Evolutionary conservation across 2,888 invertebrate species (phyloP).

Genomic region (Diadromus collaris): DNA sequence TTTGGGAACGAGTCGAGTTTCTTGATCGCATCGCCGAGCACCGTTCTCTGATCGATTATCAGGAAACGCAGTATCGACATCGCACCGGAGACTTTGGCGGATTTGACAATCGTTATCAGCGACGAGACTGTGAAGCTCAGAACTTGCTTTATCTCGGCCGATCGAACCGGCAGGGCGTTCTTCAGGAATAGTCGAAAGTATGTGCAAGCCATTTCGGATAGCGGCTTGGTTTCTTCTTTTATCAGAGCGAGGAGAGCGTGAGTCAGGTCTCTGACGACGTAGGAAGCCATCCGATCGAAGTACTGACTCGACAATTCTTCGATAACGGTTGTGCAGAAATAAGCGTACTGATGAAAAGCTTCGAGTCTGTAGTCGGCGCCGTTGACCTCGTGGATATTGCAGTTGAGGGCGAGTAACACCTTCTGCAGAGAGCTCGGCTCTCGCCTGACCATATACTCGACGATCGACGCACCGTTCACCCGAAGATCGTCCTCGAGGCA

Average conservation of each 20-base stretch:
- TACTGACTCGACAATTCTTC: conserved; percentile 76
- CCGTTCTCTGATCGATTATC: conserved; percentile 80
- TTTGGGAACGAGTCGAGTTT: conserved; percentile 82
- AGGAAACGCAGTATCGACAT: conserved; percentile 81
- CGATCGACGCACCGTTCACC: conserved; percentile 78
- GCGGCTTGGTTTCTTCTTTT: conserved; percentile 76
- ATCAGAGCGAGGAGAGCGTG: conserved; percentile 82
- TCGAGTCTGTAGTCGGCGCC: conserved; percentile 82
- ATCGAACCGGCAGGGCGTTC: conserved; percentile 79
- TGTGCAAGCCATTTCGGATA: conserved; percentile 68
- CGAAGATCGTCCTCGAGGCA: conserved; percentile 80
- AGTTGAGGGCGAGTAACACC: conserved; percentile 81
- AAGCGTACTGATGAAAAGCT: conserved; percentile 82
- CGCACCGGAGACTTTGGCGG: conserved; percentile 55
- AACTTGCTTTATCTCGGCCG: conserved; percentile 80
- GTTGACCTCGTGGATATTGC: conserved; percentile 80
- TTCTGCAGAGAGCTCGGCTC: conserved; percentile 82
- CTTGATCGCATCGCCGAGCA: conserved; percentile 80
- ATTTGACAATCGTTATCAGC: conserved; percentile 80
- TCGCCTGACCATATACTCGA: conserved; percentile 70
- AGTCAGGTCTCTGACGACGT: conserved; percentile 82
- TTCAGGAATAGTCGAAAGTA: conserved; percentile 80
- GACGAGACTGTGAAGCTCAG: conserved; percentile 82
- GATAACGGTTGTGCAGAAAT: conserved; percentile 80
- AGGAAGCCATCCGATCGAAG: conserved; percentile 80